phyloP scores from a whole-genome alignment of 2,797 vertebrate species.

The Crocodylus rhombifer region DNA sequence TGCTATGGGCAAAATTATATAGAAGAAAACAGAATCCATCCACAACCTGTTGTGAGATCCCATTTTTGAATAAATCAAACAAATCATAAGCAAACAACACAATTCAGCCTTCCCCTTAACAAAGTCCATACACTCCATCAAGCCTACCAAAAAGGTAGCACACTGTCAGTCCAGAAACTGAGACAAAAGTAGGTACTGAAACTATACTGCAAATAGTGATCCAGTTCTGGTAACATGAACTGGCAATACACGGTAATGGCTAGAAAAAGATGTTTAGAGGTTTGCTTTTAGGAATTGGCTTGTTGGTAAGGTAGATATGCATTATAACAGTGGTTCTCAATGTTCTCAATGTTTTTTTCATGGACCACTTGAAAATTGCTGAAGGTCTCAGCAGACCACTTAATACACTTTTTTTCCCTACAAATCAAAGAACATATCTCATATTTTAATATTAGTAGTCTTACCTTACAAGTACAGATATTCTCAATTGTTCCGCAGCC shows the following conservation, averaged over 20 bases:
- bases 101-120: slow-evolving; percentile 23
- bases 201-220: slow-evolving; percentile 29
- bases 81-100: neutral
- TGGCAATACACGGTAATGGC: neutral
- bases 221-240: neutral
- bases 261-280: neutral
- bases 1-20: slow-evolving; percentile 56
- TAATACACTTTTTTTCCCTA: no score
- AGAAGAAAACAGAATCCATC: slow-evolving; percentile 69
- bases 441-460: no score
- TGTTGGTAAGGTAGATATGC: no score
- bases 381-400: no score
- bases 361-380: no score
- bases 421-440: no score
- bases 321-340: no score
- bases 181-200: neutral
- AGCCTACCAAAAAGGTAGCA: slow-evolving; percentile 32
- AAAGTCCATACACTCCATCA: slow-evolving; percentile 20
- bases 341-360: no score
- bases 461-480: no score
- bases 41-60: slow-evolving; percentile 42
- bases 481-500: no score
- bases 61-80: slow-evolving; percentile 55
- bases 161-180: slow-evolving; percentile 7
- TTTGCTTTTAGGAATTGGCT: no score